Evolutionary conservation across 2,888 invertebrate species (phyloP).

Genomic region (Mimas tiliae): DNA sequence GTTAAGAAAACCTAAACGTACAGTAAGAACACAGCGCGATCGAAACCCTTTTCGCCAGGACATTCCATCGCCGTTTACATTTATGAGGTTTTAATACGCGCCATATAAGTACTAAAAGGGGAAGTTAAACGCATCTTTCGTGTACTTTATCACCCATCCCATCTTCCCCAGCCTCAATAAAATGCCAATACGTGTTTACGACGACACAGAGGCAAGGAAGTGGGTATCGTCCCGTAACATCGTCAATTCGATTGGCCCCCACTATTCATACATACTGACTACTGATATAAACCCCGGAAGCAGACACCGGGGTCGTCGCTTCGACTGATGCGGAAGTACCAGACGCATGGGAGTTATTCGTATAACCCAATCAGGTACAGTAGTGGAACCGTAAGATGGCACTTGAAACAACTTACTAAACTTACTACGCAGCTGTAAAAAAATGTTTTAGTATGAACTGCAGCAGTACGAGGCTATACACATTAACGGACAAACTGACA

Average conservation of each 20-base stretch:
- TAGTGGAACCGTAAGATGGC: too few relatives aligned
- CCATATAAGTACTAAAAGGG: conserved; percentile 1
- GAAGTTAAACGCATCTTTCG: conserved; percentile 6
- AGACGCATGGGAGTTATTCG: background rate
- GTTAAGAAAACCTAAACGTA: too few relatives aligned
- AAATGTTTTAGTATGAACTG: too few relatives aligned
- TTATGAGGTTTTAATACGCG: conserved; percentile 15
- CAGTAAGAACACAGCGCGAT: too few relatives aligned
- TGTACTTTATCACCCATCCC: conserved; percentile 33
- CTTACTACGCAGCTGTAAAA: too few relatives aligned
- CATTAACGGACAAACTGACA: too few relatives aligned
- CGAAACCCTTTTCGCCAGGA: background rate
- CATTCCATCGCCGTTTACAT: conserved; percentile 10
- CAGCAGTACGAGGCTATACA: too few relatives aligned
- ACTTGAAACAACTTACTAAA: too few relatives aligned
- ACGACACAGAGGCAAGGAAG: conserved; percentile 38
- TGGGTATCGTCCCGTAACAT: conserved; percentile 34
- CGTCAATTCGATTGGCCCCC: background rate
- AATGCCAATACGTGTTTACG: conserved; percentile 42
- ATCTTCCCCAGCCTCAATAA: conserved; percentile 41
- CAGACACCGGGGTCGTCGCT: background rate
- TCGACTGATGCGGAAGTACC: background rate
- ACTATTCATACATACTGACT: background rate
- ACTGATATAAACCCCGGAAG: background rate
- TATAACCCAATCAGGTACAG: too few relatives aligned